Evolutionary conservation across 2,113 vertebrate species (phyloP).

Genomic region (Gallinago jamesoni): DNA sequence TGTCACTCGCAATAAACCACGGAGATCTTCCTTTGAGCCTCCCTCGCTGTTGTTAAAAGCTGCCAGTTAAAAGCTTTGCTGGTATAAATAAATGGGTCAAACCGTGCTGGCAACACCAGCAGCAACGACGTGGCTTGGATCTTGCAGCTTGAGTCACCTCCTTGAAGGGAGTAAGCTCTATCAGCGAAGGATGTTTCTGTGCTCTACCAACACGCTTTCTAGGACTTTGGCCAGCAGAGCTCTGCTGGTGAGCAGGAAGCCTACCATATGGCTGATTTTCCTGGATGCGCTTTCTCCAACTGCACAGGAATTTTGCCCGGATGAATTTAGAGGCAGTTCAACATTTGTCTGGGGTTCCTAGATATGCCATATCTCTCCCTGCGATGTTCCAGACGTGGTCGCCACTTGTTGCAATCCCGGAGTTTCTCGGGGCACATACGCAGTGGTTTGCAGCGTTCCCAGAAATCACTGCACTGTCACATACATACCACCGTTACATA

Average conservation of each 20-base stretch:
- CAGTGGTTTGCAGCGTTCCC: not conserved
- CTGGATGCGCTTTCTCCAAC: constrained; percentile 55
- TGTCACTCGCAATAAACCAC: not conserved
- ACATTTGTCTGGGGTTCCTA: constrained; percentile 29
- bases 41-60: not conserved
- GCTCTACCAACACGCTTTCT: constrained; percentile 52
- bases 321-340: constrained; percentile 26
- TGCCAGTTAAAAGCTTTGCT: not conserved
- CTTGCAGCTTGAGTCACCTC: constrained; percentile 11
- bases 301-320: not conserved
- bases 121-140: constrained; percentile 29
- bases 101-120: not conserved
- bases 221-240: constrained; percentile 55
- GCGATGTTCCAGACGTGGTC: constrained; percentile 3
- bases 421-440: not conserved
- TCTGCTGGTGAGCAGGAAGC: constrained; percentile 51
- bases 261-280: constrained; percentile 51
- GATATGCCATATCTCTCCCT: not conserved
- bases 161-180: not conserved
- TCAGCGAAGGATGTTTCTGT: constrained; percentile 3
- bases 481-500: not conserved
- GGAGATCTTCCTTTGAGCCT: not conserved
- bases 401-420: not conserved
- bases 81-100: not conserved
- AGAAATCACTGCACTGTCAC: not conserved